Conservation (phyloP, 2,888 invertebrate genomes). For the Baccha elongata region DNA sequence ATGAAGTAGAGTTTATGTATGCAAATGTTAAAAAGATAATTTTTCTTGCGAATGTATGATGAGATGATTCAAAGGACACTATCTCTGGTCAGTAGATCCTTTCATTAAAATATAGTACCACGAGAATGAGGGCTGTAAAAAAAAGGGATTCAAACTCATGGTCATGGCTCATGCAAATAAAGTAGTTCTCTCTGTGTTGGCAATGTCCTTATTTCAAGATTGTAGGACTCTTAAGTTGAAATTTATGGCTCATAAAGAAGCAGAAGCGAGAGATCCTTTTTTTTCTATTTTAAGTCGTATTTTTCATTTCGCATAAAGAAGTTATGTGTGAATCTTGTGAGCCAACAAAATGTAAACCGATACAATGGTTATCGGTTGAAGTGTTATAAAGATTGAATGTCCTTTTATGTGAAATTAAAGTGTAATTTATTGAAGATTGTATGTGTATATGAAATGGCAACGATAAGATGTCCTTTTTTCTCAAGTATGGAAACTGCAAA, state of each 20-base stretch:
- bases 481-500: neutral
- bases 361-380: conserved; percentile 55
- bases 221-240: conserved; percentile 45
- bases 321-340: conserved; percentile 8
- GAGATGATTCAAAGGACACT: conserved; percentile 43
- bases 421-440: conserved; percentile 41
- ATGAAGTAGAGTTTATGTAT: conserved; percentile 29
- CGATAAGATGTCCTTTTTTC: conserved; percentile 19
- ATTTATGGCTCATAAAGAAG: conserved; percentile 53
- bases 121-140: conserved; percentile 20
- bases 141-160: conserved; percentile 31
- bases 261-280: conserved; percentile 3
- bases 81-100: conserved; percentile 48
- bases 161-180: conserved; percentile 30
- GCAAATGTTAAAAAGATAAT: conserved; percentile 43
- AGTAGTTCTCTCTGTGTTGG: conserved; percentile 12
- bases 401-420: conserved; percentile 43
- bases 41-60: conserved; percentile 31
- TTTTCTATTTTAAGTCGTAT: neutral
- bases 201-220: conserved; percentile 23
- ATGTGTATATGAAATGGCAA: neutral
- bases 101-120: conserved; percentile 51
- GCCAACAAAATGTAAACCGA: conserved; percentile 25
- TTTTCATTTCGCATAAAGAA: neutral
- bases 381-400: conserved; percentile 48